phyloP scores from a whole-genome alignment of 2,113 vertebrate genomes.

The Herpailurus yagouaroundi region DNA sequence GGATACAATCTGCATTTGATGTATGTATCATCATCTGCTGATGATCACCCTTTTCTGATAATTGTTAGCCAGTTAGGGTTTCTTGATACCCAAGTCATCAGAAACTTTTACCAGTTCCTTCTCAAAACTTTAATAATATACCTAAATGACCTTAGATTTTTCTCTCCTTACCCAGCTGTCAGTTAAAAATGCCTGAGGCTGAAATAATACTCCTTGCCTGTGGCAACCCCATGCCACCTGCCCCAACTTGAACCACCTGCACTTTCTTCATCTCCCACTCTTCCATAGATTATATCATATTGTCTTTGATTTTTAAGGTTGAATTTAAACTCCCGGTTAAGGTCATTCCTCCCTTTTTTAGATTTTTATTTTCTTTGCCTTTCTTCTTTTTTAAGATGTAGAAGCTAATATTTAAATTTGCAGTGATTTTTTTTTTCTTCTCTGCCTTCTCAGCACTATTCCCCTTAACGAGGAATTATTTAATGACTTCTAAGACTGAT shows the following conservation, averaged over 20 bases:
- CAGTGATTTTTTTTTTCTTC: not conserved
- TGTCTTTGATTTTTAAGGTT: not conserved
- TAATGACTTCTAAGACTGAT: not conserved
- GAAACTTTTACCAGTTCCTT: slow-evolving; percentile 18
- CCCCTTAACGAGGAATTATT: slow-evolving; percentile 5
- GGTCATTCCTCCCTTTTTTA: not conserved
- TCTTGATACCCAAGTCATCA: not conserved
- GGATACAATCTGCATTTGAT: not conserved
- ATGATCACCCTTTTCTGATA: not conserved
- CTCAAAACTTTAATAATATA: slow-evolving; percentile 46
- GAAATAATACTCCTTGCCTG: not conserved
- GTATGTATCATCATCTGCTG: not conserved
- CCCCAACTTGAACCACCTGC: not conserved
- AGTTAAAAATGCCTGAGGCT: slow-evolving; percentile 45
- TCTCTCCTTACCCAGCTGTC: not conserved
- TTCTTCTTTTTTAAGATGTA: not conserved
- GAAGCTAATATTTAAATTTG: not conserved
- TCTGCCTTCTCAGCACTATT: not conserved
- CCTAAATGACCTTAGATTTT: slow-evolving; percentile 26
- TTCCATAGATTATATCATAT: not conserved
- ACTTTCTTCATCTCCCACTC: not conserved
- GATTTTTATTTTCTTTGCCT: not conserved
- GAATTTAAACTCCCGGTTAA: slow-evolving; percentile 27
- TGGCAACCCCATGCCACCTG: slow-evolving; percentile 27
- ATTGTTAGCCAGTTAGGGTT: not conserved